Conservation (phyloP, 2,113 vertebrate species). For the Sterrhoptilus dennistouni region DNA sequence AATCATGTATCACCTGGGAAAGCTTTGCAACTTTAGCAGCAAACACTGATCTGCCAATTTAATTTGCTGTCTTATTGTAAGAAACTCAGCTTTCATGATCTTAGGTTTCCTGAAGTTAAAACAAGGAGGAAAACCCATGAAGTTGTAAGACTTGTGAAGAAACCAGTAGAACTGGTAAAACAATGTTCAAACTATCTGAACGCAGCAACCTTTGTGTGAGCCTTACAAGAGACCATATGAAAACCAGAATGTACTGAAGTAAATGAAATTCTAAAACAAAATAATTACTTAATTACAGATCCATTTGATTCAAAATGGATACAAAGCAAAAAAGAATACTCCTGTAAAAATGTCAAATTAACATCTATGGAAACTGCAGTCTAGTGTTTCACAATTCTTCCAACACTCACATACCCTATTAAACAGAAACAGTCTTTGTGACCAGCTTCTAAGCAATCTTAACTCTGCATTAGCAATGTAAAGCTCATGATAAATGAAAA, state of each 20-base stretch:
- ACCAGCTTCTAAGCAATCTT: background rate
- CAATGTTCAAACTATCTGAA: background rate
- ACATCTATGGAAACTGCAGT: slow-evolving; percentile 18
- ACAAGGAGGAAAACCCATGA: background rate
- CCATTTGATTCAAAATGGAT: background rate
- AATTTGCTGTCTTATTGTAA: background rate
- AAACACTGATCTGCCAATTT: background rate
- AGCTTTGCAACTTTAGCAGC: background rate
- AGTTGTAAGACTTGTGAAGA: background rate
- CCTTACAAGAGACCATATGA: background rate
- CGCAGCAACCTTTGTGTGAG: background rate
- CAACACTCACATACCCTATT: background rate
- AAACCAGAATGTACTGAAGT: background rate
- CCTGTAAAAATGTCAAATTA: slow-evolving; percentile 7
- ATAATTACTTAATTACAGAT: background rate
- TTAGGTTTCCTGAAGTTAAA: background rate
- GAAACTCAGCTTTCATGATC: background rate
- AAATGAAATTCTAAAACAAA: slow-evolving; percentile 17
- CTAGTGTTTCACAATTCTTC: slow-evolving; percentile 36
- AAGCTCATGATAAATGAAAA: background rate
- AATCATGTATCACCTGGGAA: background rate
- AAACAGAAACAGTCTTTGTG: slow-evolving; percentile 13
- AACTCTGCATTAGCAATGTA: background rate
- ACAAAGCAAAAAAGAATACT: background rate
- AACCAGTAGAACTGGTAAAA: background rate